Percentiles rank a stretch among this genome's conserved stretches.
These are phyloP conservation scores for Sterna hirundo DNA, from an alignment of 2,113 vertebrate species.

Conservation along the genomic window DNA sequence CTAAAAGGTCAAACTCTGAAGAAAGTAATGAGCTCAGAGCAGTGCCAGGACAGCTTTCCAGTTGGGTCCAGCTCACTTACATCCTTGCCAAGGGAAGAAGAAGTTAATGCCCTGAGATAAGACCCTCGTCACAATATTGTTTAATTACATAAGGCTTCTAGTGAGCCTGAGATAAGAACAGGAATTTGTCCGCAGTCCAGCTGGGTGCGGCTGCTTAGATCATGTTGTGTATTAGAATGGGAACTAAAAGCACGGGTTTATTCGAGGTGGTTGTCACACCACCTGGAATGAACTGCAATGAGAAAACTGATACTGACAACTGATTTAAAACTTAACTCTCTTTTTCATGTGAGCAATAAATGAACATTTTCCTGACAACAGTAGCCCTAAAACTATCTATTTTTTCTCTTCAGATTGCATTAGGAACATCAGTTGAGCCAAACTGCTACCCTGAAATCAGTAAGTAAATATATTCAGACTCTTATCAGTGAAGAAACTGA, in stretches of 20 bases:
- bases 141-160: slow-evolving; percentile 57
- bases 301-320: background rate
- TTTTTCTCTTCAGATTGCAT: background rate
- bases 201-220: slow-evolving; percentile 61
- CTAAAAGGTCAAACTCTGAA: background rate
- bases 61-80: background rate
- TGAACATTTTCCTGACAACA: background rate
- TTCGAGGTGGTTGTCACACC: background rate
- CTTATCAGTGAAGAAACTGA: background rate
- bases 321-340: background rate
- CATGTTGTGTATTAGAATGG: slow-evolving; percentile 17
- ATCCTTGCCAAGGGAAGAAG: slow-evolving; percentile 57
- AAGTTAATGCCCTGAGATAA: slow-evolving; percentile 59
- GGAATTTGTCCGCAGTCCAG: slow-evolving; percentile 63
- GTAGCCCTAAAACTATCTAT: background rate
- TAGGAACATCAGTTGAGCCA: background rate
- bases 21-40: background rate
- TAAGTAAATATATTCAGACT: background rate
- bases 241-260: slow-evolving; percentile 12
- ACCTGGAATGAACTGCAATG: background rate
- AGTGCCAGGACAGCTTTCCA: background rate
- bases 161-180: slow-evolving; percentile 59
- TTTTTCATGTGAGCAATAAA: background rate
- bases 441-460: background rate
- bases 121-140: slow-evolving; percentile 61